Evolutionary conservation across 2,113 vertebrate genomes (phyloP).

Genomic region (Cyprinodon tularosa): DNA sequence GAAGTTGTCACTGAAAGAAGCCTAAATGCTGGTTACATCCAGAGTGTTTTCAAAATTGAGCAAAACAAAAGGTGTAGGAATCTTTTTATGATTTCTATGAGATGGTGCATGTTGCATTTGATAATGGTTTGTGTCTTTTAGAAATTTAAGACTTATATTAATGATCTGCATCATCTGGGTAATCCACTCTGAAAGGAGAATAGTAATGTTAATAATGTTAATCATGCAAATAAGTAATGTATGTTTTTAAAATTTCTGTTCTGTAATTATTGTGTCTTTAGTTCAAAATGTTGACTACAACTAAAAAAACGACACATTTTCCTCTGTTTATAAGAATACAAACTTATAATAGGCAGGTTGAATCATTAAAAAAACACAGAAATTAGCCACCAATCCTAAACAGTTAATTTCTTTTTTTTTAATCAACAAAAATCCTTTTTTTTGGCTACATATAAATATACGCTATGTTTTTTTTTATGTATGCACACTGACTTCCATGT

Average conservation of each 20-base stretch:
- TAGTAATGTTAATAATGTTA: not conserved
- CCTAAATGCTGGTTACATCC: not conserved
- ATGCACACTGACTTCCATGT: not conserved
- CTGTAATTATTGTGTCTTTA: not conserved
- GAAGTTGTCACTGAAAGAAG: not conserved
- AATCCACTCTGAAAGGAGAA: not conserved
- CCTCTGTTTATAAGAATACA: not conserved
- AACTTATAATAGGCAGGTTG: not conserved
- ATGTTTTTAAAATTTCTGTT: not conserved
- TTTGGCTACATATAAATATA: not conserved
- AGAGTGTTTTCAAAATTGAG: too few species aligned
- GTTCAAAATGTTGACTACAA: too few species aligned
- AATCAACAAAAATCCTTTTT: slow-evolving; percentile 1
- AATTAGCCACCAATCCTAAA: not conserved
- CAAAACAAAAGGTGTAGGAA: too few species aligned
- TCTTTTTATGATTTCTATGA: too few species aligned
- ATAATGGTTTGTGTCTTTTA: too few species aligned
- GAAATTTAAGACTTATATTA: not conserved
- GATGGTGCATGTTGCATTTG: too few species aligned
- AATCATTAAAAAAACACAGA: not conserved
- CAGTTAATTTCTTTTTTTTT: not conserved
- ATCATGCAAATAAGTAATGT: too few species aligned
- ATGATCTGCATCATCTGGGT: not conserved
- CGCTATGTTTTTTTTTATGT: slow-evolving; percentile 1
- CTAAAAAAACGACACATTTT: too few species aligned